Evolutionary conservation across 2,113 vertebrate genomes (phyloP).

Genomic region (Brienomyrus brachyistius): DNA sequence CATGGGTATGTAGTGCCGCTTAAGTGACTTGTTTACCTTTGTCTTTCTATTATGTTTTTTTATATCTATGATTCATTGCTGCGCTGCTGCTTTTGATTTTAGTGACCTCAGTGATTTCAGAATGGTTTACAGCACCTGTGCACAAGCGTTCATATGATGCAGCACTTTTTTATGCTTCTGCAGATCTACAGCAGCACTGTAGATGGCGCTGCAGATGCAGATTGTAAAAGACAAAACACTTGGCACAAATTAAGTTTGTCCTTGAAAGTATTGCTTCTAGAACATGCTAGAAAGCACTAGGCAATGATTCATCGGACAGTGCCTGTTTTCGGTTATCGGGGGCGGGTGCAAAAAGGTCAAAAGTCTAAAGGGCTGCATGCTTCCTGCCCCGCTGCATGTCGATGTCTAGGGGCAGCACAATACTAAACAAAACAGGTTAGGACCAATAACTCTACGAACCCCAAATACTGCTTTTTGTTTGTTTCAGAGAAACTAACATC

Average conservation of each 20-base stretch:
- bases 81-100: neutral
- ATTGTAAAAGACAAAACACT: neutral
- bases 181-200: neutral
- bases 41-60: neutral
- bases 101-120: neutral
- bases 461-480: neutral
- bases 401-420: neutral
- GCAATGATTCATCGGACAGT: neutral
- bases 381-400: neutral
- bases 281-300: neutral
- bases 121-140: neutral
- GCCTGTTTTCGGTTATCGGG: neutral
- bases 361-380: neutral
- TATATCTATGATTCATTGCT: neutral
- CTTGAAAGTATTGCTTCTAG: neutral
- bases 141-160: neutral
- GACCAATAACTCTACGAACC: neutral
- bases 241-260: neutral
- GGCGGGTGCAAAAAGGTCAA: neutral
- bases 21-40: neutral
- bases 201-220: constrained; percentile 1
- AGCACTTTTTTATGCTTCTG: neutral
- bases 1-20: neutral
- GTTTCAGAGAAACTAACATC: neutral
- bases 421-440: neutral